Evolutionary conservation across 2,797 vertebrate genomes (phyloP).

Genomic region (Microcaecilia unicolor): DNA sequence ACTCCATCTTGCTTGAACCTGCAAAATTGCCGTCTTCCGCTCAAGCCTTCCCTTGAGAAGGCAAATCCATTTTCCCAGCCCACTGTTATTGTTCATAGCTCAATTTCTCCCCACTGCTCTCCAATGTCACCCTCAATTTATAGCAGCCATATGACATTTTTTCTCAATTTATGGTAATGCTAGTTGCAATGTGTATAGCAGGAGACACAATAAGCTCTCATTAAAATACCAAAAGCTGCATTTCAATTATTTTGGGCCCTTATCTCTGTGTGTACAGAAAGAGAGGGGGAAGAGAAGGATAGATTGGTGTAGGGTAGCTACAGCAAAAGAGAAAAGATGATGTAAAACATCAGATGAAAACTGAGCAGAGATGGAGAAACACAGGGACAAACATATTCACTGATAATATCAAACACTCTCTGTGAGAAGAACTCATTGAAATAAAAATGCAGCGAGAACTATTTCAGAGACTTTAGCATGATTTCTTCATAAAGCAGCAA

Average conservation of each 20-base stretch:
- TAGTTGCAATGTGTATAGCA: conserved; percentile 6
- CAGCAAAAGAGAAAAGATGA: neutral
- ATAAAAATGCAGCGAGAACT: too few relatives aligned
- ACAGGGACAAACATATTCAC: neutral
- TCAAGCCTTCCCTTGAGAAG: accelerated
- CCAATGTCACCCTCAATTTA: accelerated
- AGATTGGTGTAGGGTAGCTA: neutral
- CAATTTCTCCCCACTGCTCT: neutral
- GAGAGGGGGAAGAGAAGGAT: neutral
- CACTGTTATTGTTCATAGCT: too few relatives aligned
- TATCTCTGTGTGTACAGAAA: conserved; percentile 32
- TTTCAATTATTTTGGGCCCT: conserved; percentile 28
- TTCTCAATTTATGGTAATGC: conserved; percentile 5
- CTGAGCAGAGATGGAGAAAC: neutral
- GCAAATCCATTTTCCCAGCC: accelerated
- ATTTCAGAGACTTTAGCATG: too few relatives aligned
- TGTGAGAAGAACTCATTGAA: too few relatives aligned
- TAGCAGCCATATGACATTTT: neutral
- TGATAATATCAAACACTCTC: neutral
- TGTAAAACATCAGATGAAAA: too few relatives aligned
- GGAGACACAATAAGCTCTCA: conserved; percentile 19
- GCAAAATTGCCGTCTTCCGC: too few relatives aligned
- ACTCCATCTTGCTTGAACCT: too few relatives aligned
- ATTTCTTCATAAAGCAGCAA: too few relatives aligned
- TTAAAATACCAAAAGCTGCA: conserved; percentile 29